Evolutionary conservation across 2,888 invertebrate genomes (phyloP), one percentile per base, ranked within the genome.

Genomic region (Clistopyga incitator): DNA sequence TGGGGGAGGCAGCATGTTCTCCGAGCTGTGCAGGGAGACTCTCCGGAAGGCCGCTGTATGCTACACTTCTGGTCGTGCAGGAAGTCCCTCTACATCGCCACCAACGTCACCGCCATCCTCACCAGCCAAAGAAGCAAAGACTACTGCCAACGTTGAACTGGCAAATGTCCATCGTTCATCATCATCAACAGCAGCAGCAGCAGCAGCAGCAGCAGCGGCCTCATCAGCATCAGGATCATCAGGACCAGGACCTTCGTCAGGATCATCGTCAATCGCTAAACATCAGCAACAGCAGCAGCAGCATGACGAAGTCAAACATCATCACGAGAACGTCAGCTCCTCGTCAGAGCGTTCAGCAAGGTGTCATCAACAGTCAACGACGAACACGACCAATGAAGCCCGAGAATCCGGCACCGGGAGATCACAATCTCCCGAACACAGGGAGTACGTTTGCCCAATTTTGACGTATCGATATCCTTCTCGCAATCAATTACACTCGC

Each of bases 11-110:
- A 92, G 90, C 87, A 94, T 94, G 94, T 94, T 94, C 93, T 94
- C 94, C 90, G 94, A 94, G 93, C 93, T 94, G 91, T 94, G 94
- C 92, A 93, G 94, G 91, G 94, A 94, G 93, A 94, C 94, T 86
- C 93, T 94, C 90, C 94, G 94, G 89, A 93, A 94, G 90, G 94
- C 94, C 89, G 94, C 94, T 87, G 94, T 92, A 87, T 93, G 91
- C 90, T 92, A 92, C 93, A 92, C 91, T 90, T 91, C 92, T 89
- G 92, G 91, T 89, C 92, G 92, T 86, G 88, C 92, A 87, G 91
- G 88, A 88, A 92, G 92, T 88, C 90, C 92, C 87, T 90, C 92
- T 88, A 91, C 92, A 87, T 92, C 92, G 86, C 92, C 92, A 86
- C 92, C 93, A 88, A 90, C 91, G 84, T 92, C 93, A 88, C 93